Conservation (phyloP, 2,888 invertebrate genomes). For the Dicranocentrus wangi region DNA sequence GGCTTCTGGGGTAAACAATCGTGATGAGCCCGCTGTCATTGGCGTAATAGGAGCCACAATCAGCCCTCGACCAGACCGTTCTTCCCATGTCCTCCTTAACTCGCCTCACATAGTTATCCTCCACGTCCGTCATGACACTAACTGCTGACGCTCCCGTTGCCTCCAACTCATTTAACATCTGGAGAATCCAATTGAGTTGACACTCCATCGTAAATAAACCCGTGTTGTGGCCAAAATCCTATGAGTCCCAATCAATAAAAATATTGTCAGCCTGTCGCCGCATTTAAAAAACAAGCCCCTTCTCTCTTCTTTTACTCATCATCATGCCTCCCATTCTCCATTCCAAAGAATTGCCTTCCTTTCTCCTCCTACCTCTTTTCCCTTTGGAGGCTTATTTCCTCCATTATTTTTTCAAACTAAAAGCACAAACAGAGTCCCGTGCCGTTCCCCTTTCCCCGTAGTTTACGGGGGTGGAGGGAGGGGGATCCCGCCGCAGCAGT, state of each 20-base stretch:
- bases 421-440: no score
- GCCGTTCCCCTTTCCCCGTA: no score
- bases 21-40: slow-evolving; percentile 40
- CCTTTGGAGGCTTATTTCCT: no score
- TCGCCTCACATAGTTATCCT: slow-evolving; percentile 47
- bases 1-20: slow-evolving; percentile 39
- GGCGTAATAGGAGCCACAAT: slow-evolving; percentile 64
- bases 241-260: slow-evolving; percentile 33
- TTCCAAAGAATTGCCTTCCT: no score
- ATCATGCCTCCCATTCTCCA: no score
- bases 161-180: slow-evolving; percentile 63
- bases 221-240: slow-evolving; percentile 64
- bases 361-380: no score
- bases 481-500: no score
- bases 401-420: no score
- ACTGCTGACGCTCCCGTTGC: slow-evolving; percentile 30
- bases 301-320: no score
- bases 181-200: slow-evolving; percentile 64
- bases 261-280: slow-evolving; percentile 32
- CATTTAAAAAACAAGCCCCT: slow-evolving; percentile 3
- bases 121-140: slow-evolving; percentile 45
- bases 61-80: slow-evolving; percentile 60
- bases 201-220: slow-evolving; percentile 63
- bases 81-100: slow-evolving; percentile 40
- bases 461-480: no score